phyloP scores from a whole-genome alignment of 1,140 invertebrate species.

The Armadillidium nasatum region DNA sequence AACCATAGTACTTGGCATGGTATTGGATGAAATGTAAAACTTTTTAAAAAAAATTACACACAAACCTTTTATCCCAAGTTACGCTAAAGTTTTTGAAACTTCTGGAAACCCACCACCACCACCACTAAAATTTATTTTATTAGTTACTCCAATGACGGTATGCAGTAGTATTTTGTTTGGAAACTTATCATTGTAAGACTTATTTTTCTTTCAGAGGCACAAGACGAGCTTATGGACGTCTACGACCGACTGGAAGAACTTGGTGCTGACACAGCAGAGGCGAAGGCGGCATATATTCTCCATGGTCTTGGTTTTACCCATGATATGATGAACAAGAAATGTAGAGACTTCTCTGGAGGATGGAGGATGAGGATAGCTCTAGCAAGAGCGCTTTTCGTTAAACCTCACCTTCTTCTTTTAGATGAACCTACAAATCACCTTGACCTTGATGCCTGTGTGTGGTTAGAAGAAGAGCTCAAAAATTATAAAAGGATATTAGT shows the following conservation, averaged over 20 bases:
- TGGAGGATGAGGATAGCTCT: slow-evolving; percentile 98
- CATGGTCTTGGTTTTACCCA: slow-evolving; percentile 94
- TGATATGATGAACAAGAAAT: slow-evolving; percentile 89
- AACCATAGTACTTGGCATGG: too few species aligned
- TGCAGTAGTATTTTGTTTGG: too few species aligned
- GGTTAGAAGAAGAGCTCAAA: slow-evolving; percentile 96
- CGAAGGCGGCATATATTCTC: too few species aligned
- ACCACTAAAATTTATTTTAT: too few species aligned
- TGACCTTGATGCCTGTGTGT: slow-evolving; percentile 77
- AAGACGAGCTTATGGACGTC: slow-evolving; percentile 95
- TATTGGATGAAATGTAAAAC: too few species aligned
- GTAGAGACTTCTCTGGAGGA: slow-evolving; percentile 94
- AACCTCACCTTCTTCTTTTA: slow-evolving; percentile 83
- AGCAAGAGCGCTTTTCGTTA: slow-evolving; percentile 77
- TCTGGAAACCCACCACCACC: too few species aligned
- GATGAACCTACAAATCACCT: slow-evolving; percentile 84
- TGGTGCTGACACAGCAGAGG: slow-evolving; percentile 89
- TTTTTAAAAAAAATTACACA: too few species aligned
- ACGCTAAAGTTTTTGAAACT: too few species aligned
- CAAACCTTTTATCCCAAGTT: too few species aligned
- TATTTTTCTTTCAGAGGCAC: slow-evolving; percentile 72
- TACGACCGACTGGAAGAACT: slow-evolving; percentile 97
- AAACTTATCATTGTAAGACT: too few species aligned
- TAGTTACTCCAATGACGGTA: too few species aligned
- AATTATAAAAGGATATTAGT: slow-evolving; percentile 94